Evolutionary conservation across 2,888 invertebrate species (phyloP).

Genomic region (Stenodema calcarata): DNA sequence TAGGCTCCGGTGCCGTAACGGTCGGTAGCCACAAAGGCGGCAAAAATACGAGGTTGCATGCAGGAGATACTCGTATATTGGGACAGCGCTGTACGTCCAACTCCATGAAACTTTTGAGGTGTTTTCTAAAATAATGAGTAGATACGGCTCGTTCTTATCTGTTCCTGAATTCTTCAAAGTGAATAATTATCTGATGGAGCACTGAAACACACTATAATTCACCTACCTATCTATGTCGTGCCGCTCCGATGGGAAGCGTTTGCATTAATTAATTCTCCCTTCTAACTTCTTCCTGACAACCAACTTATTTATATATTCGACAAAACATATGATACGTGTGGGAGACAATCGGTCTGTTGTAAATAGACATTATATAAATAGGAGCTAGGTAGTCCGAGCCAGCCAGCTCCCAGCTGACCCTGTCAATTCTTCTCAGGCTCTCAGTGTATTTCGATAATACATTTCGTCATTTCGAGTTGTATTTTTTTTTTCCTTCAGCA

Average conservation of each 20-base stretch:
- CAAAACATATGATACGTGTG: not conserved
- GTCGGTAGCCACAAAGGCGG: not conserved
- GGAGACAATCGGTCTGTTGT: not conserved
- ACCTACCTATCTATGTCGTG: too few species aligned
- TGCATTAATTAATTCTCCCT: not conserved
- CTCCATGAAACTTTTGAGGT: too few species aligned
- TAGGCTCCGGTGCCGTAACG: not conserved
- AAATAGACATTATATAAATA: not conserved
- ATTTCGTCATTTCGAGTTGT: not conserved
- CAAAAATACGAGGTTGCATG: not conserved
- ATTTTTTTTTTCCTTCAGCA: not conserved
- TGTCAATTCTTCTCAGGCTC: not conserved
- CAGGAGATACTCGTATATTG: too few species aligned
- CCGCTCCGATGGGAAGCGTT: not conserved
- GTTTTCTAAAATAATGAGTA: too few species aligned
- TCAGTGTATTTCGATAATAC: slow-evolving; percentile 10
- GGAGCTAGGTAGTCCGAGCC: not conserved
- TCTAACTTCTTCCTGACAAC: not conserved
- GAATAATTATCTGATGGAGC: too few species aligned
- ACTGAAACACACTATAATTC: too few species aligned
- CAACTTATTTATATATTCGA: not conserved
- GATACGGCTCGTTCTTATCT: not conserved
- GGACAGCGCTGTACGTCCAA: too few species aligned
- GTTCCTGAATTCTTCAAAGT: not conserved
- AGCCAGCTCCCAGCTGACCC: slow-evolving; percentile 4